Conservation (phyloP, 1,140 invertebrate genomes). For the Bombus turneri region DNA sequence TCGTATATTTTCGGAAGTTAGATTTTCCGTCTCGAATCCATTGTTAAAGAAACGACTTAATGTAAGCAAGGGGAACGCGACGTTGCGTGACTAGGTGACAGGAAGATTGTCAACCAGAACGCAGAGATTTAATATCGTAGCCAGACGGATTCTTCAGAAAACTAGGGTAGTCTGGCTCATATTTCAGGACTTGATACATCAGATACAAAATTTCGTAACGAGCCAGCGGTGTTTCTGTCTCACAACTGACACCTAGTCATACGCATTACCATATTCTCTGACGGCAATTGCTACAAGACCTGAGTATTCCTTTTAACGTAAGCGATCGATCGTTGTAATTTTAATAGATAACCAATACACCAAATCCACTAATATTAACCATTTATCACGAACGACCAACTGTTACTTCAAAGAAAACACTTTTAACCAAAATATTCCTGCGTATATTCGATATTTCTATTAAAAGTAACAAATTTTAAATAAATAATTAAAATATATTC, state of each 20-base stretch:
- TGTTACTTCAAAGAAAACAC: neutral
- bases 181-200: conserved; percentile 62
- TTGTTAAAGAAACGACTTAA: conserved; percentile 31
- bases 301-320: neutral
- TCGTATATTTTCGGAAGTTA: too few relatives aligned
- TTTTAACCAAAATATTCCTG: neutral
- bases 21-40: neutral
- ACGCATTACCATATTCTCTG: conserved; percentile 43
- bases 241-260: conserved; percentile 8
- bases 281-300: neutral
- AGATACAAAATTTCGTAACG: conserved; percentile 55
- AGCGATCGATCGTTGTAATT: neutral
- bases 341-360: neutral
- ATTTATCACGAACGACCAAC: neutral
- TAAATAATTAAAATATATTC: neutral
- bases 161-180: conserved; percentile 57
- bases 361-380: neutral
- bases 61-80: neutral
- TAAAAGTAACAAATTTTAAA: neutral
- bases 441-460: neutral
- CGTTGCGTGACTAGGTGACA: neutral
- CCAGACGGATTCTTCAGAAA: neutral
- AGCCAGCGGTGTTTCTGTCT: conserved; percentile 3
- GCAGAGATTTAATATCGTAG: conserved; percentile 48
- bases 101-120: conserved; percentile 1